Conservation (phyloP, 2,888 invertebrate species). For the Salticus scenicus region DNA sequence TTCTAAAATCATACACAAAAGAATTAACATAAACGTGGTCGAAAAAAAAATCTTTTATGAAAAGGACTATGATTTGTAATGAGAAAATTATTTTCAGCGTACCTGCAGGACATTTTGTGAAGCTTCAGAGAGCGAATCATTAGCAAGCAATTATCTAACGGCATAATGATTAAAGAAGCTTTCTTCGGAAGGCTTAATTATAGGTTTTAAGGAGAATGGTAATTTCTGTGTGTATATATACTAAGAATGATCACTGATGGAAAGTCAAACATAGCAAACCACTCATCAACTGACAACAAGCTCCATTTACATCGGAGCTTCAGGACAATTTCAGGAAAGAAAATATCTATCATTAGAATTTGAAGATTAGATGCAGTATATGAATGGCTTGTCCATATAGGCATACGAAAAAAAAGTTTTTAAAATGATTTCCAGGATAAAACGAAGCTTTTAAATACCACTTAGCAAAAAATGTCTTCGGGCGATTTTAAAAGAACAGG, state of each 20-base stretch:
- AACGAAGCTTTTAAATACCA: no score
- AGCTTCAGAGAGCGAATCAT: conserved; percentile 39
- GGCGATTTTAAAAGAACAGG: no score
- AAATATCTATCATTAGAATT: conserved; percentile 1
- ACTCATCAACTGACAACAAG: neutral
- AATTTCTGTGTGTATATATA: conserved; percentile 15
- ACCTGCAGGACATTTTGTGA: neutral
- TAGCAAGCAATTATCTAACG: conserved; percentile 51
- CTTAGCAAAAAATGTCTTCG: no score
- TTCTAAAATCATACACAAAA: no score
- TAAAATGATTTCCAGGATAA: no score
- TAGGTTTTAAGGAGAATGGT: conserved; percentile 29
- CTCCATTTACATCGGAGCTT: neutral
- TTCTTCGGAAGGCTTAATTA: conserved; percentile 30
- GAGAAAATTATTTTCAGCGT: conserved; percentile 32
- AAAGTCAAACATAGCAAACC: neutral
- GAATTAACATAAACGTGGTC: no score
- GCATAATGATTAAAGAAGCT: conserved; percentile 48
- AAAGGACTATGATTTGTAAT: conserved; percentile 24
- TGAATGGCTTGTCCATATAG: no score
- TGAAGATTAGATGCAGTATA: neutral
- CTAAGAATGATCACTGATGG: neutral
- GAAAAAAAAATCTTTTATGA: neutral
- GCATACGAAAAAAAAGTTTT: no score
- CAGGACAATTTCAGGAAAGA: neutral